Conservation (phyloP, 2,113 vertebrate genomes). For the Ondatra zibethicus region DNA sequence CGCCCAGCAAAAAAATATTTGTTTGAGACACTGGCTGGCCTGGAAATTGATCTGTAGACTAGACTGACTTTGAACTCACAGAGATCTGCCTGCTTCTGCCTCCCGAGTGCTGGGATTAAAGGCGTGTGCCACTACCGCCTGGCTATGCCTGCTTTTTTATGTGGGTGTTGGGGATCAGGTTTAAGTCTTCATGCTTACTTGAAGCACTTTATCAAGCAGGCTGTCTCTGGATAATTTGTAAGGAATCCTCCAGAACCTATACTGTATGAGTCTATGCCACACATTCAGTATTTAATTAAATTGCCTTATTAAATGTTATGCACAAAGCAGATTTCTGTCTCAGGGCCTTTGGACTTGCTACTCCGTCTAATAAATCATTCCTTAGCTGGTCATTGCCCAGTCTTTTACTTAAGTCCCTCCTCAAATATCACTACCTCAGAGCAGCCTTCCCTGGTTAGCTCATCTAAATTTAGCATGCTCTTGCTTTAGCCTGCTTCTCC, state of each 20-base stretch:
- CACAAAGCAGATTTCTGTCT: constrained; percentile 4
- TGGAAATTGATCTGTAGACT: no score
- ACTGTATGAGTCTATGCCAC: neutral
- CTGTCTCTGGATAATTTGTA: constrained; percentile 1
- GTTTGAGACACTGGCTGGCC: no score
- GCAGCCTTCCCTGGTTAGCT: constrained; percentile 63
- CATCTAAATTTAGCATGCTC: constrained; percentile 58
- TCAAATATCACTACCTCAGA: constrained; percentile 69
- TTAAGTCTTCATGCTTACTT: neutral
- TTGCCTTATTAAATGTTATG: neutral
- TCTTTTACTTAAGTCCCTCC: constrained; percentile 11
- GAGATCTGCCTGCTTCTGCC: no score
- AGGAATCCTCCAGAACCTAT: neutral
- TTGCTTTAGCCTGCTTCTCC: neutral
- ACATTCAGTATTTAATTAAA: neutral
- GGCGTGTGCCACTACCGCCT: no score
- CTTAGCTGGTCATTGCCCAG: neutral
- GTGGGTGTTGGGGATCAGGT: neutral
- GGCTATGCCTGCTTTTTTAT: neutral
- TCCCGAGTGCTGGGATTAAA: no score
- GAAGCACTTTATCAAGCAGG: neutral
- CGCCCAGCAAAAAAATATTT: no score
- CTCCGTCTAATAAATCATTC: neutral
- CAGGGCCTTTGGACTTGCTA: constrained; percentile 49
- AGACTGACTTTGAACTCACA: no score